phyloP scores from a whole-genome alignment of 2,113 vertebrate species.

The Chiloscyllium plagiosum region DNA sequence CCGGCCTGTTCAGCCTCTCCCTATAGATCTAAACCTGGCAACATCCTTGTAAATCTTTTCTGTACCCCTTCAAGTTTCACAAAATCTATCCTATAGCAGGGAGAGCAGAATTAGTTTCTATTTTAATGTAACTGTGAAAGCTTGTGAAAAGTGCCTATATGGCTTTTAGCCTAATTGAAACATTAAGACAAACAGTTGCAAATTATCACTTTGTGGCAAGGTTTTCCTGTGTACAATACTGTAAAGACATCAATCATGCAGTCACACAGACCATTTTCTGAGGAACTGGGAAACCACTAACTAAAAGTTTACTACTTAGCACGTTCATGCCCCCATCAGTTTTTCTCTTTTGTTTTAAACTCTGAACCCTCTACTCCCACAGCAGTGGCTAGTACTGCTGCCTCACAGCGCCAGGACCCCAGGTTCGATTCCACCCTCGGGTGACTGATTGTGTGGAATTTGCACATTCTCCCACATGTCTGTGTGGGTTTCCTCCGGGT shows the following conservation, averaged over 20 bases:
- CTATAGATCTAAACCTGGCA: too few species aligned
- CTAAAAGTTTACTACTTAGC: background rate
- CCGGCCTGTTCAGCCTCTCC: too few species aligned
- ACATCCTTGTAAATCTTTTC: too few species aligned
- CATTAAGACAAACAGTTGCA: background rate
- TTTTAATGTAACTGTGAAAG: background rate
- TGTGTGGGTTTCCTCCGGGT: too few species aligned
- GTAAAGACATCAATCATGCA: background rate
- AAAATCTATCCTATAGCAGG: too few species aligned
- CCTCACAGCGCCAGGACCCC: too few species aligned
- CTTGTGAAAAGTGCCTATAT: background rate
- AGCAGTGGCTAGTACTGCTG: too few species aligned
- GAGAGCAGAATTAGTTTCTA: background rate
- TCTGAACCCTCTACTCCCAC: too few species aligned
- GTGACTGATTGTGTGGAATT: too few species aligned
- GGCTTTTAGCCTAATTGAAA: background rate
- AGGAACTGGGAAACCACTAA: background rate
- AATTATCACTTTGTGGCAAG: background rate
- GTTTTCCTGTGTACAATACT: background rate
- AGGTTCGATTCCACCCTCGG: too few species aligned
- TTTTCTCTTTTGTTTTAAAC: background rate
- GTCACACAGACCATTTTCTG: background rate
- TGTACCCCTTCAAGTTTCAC: too few species aligned
- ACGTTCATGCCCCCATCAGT: background rate
- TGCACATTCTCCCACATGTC: too few species aligned